A percentile compares a stretch with the other conserved stretches of the same genome.
Evolutionary conservation across 1,140 invertebrate species (phyloP).

Genomic region (Andrena cerasifolii): DNA sequence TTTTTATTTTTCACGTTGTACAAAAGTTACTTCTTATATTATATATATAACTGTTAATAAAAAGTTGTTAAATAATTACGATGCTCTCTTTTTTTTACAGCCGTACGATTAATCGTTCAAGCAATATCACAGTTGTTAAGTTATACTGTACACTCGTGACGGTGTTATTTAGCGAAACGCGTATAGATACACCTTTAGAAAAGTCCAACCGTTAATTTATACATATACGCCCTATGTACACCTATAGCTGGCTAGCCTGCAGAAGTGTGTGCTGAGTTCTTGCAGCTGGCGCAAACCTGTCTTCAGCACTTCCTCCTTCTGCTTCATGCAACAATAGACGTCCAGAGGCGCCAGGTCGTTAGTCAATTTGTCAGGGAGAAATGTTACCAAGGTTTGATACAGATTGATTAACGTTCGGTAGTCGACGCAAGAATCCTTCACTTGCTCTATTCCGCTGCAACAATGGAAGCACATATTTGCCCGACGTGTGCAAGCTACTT

Average conservation of each 20-base stretch:
- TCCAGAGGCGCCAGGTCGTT: slow-evolving; percentile 66
- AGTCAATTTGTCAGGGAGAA: slow-evolving; percentile 55
- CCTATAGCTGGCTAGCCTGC: slow-evolving; percentile 63
- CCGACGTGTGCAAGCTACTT: background rate
- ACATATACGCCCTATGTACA: slow-evolving; percentile 36
- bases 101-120: background rate
- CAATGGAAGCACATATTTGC: slow-evolving; percentile 14
- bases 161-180: background rate
- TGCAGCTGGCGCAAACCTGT: slow-evolving; percentile 74
- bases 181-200: background rate
- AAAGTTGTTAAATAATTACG: slow-evolving; percentile 9
- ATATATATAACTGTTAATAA: slow-evolving; percentile 42
- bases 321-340: slow-evolving; percentile 74
- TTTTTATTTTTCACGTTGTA: slow-evolving; percentile 58
- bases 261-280: slow-evolving; percentile 73
- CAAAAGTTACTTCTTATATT: slow-evolving; percentile 46
- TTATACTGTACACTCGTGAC: background rate
- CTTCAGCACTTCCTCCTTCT: slow-evolving; percentile 64
- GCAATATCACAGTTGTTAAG: background rate
- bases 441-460: slow-evolving; percentile 62
- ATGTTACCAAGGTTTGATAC: slow-evolving; percentile 66
- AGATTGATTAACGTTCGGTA: slow-evolving; percentile 64
- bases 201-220: background rate
- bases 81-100: background rate
- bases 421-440: slow-evolving; percentile 46